Base-by-base conservation (phyloP, 23 tunicate species). In the Ascidia mentula region DNA sequence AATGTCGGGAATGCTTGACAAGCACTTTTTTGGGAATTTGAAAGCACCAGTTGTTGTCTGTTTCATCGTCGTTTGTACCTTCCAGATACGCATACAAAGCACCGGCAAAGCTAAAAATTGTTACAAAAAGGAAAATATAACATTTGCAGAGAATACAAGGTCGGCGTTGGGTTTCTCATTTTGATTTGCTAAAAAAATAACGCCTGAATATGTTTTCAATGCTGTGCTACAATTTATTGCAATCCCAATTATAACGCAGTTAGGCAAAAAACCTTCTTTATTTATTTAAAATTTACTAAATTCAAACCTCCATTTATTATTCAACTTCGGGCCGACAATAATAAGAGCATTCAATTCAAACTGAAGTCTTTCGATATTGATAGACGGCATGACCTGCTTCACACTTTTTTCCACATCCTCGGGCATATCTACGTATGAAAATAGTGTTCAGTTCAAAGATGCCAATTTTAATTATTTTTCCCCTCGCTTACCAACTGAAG, bases 1-100 rank as follows among this genome's bases (percentile, higher is more conserved):
- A 80, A 59, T 83, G 80, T 17, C 59, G 80, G 38, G 87, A 33
- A 76, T 83, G 80, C 38, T 83, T 83, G n/a, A n/a, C n/a, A n/a
- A n/a, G n/a, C n/a, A n/a, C n/a, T n/a, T n/a, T n/a, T n/a, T n/a
- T n/a, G n/a, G 87, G 87, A 8, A 83, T 38, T 36, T 36, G 33
- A 74, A 53, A 73, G 60, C 87, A 83, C 87, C 87, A 83, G 37
- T 32, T 18, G 60, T 53, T 36, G 65, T 83, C 81, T n/a, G n/a
- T n/a, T 9, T 18, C 78, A 60, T 76, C 87, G 24, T 82, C 86
- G 53, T 75, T 5, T 59, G 75, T 83, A 24, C 74, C 74, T 34
- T 83, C 87, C 74, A 83, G 26, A 32, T 83, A 83, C 3, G 80
- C 38, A 6, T 46, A 36, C 22, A 83, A 34, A 26, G 75, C 74